A percentile compares a stretch with the other conserved stretches of the same genome.
Evolutionary conservation across 2,888 invertebrate species (phyloP).

Genomic region (Drepana falcataria): DNA sequence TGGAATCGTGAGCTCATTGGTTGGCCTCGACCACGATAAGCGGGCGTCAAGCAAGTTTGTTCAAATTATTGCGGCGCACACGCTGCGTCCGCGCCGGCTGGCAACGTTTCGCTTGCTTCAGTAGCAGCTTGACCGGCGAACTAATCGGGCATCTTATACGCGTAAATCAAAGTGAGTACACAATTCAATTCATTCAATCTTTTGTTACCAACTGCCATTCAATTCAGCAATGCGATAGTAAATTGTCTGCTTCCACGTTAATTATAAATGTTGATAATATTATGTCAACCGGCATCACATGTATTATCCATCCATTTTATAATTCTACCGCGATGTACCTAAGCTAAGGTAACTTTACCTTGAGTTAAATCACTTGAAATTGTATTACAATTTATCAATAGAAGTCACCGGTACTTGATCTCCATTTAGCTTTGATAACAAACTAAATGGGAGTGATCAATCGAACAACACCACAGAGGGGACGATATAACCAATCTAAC

Average conservation of each 20-base stretch:
- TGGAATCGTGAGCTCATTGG: constrained; percentile 28
- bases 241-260: too few species aligned
- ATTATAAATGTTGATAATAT: too few species aligned
- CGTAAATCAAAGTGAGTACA: neutral
- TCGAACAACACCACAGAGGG: neutral
- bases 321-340: too few species aligned
- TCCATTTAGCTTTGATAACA: neutral
- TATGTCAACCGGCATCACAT: too few species aligned
- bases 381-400: too few species aligned
- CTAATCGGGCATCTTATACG: neutral
- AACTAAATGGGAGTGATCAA: neutral
- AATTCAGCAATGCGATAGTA: too few species aligned
- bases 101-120: constrained; percentile 6
- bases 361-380: too few species aligned
- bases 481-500: neutral
- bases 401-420: too few species aligned
- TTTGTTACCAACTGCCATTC: too few species aligned
- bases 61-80: neutral
- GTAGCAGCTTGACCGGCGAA: constrained; percentile 11
- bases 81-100: neutral
- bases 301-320: too few species aligned
- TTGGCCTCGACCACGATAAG: constrained; percentile 21
- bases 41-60: constrained; percentile 6
- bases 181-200: neutral
- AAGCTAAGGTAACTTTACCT: too few species aligned